Conservation (phyloP, 2,888 invertebrate genomes). For the Anoplius nigerrimus region DNA sequence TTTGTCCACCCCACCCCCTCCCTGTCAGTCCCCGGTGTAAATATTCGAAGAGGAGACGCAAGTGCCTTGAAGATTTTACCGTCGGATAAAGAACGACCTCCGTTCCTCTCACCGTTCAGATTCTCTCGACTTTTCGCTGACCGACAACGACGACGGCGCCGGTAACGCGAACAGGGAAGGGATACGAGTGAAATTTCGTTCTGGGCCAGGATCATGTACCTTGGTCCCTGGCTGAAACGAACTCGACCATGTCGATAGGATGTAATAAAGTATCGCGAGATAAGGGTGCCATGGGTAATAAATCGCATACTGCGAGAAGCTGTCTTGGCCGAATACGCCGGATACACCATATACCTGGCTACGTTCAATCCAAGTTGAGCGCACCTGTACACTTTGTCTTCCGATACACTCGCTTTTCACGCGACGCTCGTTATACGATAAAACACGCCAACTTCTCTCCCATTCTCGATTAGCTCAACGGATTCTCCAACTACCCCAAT, state of each 20-base stretch:
- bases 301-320: slow-evolving; percentile 29
- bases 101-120: slow-evolving; percentile 1
- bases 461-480: no score
- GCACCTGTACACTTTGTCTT: slow-evolving; percentile 45
- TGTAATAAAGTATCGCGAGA: slow-evolving; percentile 41
- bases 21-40: no score
- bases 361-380: slow-evolving; percentile 21
- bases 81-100: slow-evolving; percentile 27
- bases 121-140: slow-evolving; percentile 11
- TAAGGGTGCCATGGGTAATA: slow-evolving; percentile 34
- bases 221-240: slow-evolving; percentile 18
- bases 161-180: not conserved
- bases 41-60: slow-evolving; percentile 1
- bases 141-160: not conserved
- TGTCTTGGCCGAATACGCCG: slow-evolving; percentile 19
- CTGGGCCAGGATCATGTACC: slow-evolving; percentile 13
- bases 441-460: no score
- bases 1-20: not conserved
- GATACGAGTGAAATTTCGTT: slow-evolving; percentile 3
- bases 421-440: slow-evolving; percentile 32
- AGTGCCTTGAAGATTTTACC: slow-evolving; percentile 39
- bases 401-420: slow-evolving; percentile 21
- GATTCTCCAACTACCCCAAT: no score
- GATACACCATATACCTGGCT: slow-evolving; percentile 42
- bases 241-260: slow-evolving; percentile 45